Base-by-base conservation (phyloP, 2,797 vertebrate genomes). In the Anguilla marmorata region DNA sequence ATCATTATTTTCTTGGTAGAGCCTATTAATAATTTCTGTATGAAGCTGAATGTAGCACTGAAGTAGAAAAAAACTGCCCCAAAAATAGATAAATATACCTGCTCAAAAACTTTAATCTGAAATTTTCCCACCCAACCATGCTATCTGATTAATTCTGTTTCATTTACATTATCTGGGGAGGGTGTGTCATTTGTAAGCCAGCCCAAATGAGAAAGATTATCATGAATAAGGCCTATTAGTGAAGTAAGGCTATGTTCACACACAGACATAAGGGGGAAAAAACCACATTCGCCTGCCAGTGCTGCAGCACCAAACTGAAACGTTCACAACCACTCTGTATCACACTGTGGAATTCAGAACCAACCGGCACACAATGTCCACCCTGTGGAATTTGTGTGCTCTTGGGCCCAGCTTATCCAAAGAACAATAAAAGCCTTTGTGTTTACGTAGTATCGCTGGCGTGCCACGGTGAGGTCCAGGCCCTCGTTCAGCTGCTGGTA, bases 401-500 rank as follows among this genome's bases (percentile, higher is more conserved):
- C 79, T 12, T 21, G 11, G 21, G 79, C 7, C 45, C 45, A 2
- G 79, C 79, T 24, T 24, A 82, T 48, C 41, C 41, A 50, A 6
- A 50, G 41, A 82, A 82, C 45, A 50, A 50, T 82, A 48, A 82
- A 82, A 50, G 5, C 41, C 45, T 79, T 27, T 87, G 85, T 79
- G 97, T 97, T 97, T 90, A 98, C 98, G 0, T 95, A 97, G 90
- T 97, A 96, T 87, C 97, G 95, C 60, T 97, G 95, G 19, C 96
- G 94, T 1, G 96, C 91, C 90, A 97, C 89, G 19, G 96, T 92
- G 4, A 97, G 95, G 85, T 97, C 97, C 92, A 96, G 93, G 56
- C 97, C 95, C 2, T 98, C 97, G 0, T 93, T 94, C 83, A 94
- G 86, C 89, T 95, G 90, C 3, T 90, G 94, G 4, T 93, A 95